These are phyloP conservation scores for Pimpla rufipes DNA, from an alignment of 2,888 invertebrate genomes.

Conservation along the genomic window DNA sequence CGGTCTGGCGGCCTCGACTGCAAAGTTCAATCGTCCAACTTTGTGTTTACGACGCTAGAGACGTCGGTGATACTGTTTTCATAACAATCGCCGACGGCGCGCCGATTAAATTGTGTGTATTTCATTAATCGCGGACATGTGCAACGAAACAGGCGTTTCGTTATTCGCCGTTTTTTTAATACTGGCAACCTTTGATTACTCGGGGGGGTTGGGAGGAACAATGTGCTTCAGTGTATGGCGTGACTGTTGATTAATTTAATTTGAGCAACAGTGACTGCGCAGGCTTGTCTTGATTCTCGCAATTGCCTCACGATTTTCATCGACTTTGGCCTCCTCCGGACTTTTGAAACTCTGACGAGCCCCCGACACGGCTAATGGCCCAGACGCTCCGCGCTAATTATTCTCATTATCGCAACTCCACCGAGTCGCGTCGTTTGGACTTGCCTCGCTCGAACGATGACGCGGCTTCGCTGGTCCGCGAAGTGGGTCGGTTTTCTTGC, in stretches of 20 bases:
- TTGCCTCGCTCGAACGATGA: slow-evolving; percentile 37
- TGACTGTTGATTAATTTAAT: slow-evolving; percentile 19
- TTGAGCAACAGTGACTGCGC: slow-evolving; percentile 19
- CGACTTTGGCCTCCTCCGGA: slow-evolving; percentile 46
- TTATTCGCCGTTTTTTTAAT: slow-evolving; percentile 7
- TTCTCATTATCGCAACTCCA: slow-evolving; percentile 56
- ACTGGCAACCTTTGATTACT: background rate
- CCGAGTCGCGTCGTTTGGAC: slow-evolving; percentile 38
- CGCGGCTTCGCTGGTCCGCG: slow-evolving; percentile 12
- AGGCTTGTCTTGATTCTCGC: no score
- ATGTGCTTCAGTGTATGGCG: background rate
- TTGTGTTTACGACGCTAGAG: background rate
- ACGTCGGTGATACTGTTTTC: slow-evolving; percentile 23
- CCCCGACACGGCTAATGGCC: slow-evolving; percentile 16
- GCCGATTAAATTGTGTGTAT: slow-evolving; percentile 24
- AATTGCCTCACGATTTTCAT: slow-evolving; percentile 26
- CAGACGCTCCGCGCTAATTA: slow-evolving; percentile 52
- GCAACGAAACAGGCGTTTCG: background rate
- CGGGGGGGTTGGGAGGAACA: background rate
- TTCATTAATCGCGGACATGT: background rate
- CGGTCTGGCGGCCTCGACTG: slow-evolving; percentile 7
- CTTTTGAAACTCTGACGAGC: slow-evolving; percentile 37
- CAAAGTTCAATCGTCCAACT: slow-evolving; percentile 59
- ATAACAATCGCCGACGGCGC: slow-evolving; percentile 20
- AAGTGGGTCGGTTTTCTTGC: slow-evolving; percentile 42